Percentiles rank a stretch among this genome's conserved stretches.
phyloP scores from a whole-genome alignment of 2,797 vertebrate species.

The Mustela erminea region DNA sequence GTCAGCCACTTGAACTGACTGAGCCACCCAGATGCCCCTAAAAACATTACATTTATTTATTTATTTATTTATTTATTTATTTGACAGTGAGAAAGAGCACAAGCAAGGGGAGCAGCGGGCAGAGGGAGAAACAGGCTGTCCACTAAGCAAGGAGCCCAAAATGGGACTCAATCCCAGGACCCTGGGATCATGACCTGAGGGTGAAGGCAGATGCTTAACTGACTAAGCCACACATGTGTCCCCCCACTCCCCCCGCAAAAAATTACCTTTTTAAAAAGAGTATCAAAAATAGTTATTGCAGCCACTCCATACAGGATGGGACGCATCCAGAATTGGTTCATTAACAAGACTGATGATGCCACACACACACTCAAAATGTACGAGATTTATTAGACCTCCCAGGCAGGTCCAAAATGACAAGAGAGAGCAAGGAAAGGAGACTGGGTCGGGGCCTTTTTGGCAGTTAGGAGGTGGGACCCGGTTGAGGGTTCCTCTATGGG shows the following conservation, averaged over 20 bases:
- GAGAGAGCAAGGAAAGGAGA: not conserved
- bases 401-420: not conserved
- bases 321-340: not conserved
- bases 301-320: not conserved
- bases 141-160: not conserved
- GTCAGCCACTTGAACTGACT: not conserved
- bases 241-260: not conserved
- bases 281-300: not conserved
- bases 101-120: not conserved
- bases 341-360: not conserved
- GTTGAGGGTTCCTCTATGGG: not conserved
- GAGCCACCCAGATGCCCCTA: not conserved
- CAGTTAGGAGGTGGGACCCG: too few species aligned
- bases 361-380: not conserved
- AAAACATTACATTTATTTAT: not conserved
- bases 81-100: not conserved
- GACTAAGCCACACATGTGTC: not conserved
- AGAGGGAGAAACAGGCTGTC: not conserved
- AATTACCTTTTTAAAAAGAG: not conserved
- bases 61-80: too few species aligned
- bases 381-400: not conserved
- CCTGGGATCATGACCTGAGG: not conserved
- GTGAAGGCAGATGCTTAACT: not conserved
- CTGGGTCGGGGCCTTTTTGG: not conserved
- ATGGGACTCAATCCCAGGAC: not conserved